Conservation (phyloP, 2,113 vertebrate species). For the Anser brachyrhynchus region DNA sequence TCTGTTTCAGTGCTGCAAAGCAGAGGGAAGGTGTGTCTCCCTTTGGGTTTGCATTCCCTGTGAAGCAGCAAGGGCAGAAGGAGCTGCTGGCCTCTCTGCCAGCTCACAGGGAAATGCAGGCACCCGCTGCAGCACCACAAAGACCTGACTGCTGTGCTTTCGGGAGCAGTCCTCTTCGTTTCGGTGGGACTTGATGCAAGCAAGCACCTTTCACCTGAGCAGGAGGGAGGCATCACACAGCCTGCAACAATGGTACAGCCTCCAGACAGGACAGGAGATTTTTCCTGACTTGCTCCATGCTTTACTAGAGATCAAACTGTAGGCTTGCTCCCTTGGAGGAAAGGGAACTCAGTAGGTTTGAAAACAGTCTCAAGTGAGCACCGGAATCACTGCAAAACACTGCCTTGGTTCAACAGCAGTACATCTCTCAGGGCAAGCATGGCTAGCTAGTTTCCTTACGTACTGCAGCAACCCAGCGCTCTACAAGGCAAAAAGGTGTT, state of each 20-base stretch:
- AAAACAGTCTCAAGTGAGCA: not conserved
- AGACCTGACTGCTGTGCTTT: not conserved
- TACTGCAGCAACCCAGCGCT: not conserved
- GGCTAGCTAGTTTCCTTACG: not conserved
- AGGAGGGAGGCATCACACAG: not conserved
- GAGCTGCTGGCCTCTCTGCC: not conserved
- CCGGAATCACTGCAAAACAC: not conserved
- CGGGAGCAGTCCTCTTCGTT: not conserved
- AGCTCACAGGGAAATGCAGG: not conserved
- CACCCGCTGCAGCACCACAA: not conserved
- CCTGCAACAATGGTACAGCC: not conserved
- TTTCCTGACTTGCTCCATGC: not conserved
- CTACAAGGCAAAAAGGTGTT: not conserved
- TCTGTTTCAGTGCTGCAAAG: not conserved
- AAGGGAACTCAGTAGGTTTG: not conserved
- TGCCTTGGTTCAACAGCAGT: not conserved
- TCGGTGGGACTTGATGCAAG: not conserved
- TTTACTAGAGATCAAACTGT: not conserved
- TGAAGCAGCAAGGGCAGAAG: not conserved
- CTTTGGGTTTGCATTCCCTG: not conserved
- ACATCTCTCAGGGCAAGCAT: not conserved
- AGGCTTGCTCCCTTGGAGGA: not conserved
- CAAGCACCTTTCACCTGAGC: not conserved
- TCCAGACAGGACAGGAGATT: not conserved
- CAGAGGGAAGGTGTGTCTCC: not conserved